These are phyloP conservation scores for Bombylius major DNA, from an alignment of 2,888 invertebrate species.

Conservation along the genomic window DNA sequence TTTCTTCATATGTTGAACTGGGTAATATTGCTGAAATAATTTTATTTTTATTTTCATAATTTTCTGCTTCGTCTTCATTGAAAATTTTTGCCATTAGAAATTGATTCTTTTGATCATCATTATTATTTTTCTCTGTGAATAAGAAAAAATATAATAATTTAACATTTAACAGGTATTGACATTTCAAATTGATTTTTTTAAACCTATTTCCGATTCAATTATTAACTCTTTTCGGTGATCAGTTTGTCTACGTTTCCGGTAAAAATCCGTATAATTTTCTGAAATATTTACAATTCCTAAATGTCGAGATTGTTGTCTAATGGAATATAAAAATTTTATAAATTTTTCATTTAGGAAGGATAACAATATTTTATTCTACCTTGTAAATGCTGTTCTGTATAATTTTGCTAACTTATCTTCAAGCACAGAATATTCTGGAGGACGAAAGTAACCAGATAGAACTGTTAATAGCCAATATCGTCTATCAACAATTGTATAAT, in stretches of 20 bases:
- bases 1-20: no score
- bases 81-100: no score
- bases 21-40: no score
- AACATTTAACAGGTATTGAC: no score
- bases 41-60: no score
- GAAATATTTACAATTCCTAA: conserved; percentile 44
- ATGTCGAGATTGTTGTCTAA: conserved; percentile 68
- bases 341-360: not conserved
- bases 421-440: conserved; percentile 48
- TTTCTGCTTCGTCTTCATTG: no score
- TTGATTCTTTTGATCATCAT: no score
- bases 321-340: conserved; percentile 9
- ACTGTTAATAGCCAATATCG: conserved; percentile 76
- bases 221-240: not conserved
- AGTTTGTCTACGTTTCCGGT: no score
- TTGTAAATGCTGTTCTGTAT: conserved; percentile 68
- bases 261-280: no score
- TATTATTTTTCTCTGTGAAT: no score
- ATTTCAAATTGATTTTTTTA: no score
- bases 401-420: conserved; percentile 62
- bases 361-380: conserved; percentile 36
- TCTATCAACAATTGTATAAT: conserved; percentile 41
- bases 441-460: conserved; percentile 42
- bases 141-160: no score
- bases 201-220: not conserved